These are phyloP conservation scores for Coryphaenoides rupestris DNA, from an alignment of 2,113 vertebrate species.

Conservation along the genomic window DNA sequence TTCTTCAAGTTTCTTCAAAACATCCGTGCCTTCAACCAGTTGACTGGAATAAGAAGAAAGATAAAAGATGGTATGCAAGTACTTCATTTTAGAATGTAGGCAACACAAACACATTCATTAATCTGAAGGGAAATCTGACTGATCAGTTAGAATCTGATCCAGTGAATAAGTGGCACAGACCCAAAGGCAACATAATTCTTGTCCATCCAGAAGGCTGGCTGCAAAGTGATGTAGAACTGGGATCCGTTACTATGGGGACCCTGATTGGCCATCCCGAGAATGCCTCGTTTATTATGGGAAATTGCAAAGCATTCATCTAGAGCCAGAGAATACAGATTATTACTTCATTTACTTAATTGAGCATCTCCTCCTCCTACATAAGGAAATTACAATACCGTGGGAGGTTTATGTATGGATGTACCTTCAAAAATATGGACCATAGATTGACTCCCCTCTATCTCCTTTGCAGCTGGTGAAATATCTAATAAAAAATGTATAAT, in stretches of 20 bases:
- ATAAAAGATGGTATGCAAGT: too few species aligned
- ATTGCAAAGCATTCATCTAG: slow-evolving; percentile 85
- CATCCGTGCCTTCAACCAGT: slow-evolving; percentile 79
- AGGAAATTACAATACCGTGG: neutral
- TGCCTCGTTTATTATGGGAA: slow-evolving; percentile 77
- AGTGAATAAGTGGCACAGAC: slow-evolving; percentile 63
- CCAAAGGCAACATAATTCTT: slow-evolving; percentile 86
- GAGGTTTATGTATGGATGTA: slow-evolving; percentile 39
- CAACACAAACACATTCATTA: neutral
- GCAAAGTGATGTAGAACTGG: slow-evolving; percentile 90
- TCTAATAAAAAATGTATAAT: slow-evolving; percentile 65
- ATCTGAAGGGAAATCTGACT: too few species aligned
- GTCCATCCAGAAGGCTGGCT: slow-evolving; percentile 80
- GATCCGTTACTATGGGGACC: slow-evolving; percentile 83
- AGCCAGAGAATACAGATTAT: slow-evolving; percentile 1
- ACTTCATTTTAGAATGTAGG: neutral
- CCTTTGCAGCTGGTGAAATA: slow-evolving; percentile 73
- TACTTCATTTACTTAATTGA: neutral
- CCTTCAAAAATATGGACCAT: slow-evolving; percentile 82
- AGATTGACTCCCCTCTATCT: slow-evolving; percentile 81
- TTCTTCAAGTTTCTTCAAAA: slow-evolving; percentile 77
- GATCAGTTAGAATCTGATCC: neutral
- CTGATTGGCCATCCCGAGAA: slow-evolving; percentile 85
- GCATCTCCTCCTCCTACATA: neutral
- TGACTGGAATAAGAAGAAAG: slow-evolving; percentile 72